Evolutionary conservation across 2,113 vertebrate species (phyloP).

Genomic region (Dromiciops gliroides): DNA sequence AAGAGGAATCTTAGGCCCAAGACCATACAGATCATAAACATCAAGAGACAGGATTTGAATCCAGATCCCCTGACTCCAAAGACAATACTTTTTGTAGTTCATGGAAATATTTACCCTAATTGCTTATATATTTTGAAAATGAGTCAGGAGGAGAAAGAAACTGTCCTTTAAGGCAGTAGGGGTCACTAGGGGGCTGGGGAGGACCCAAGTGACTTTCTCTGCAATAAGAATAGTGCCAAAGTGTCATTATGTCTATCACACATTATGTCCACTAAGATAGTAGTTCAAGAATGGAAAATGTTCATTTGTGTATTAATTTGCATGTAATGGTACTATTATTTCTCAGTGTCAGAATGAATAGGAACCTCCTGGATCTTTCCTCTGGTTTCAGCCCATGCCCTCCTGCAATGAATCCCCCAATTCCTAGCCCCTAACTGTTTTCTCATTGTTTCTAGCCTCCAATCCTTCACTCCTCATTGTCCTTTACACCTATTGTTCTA

Average conservation of each 20-base stretch:
- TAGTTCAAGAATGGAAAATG: background rate
- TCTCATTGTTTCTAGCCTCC: background rate
- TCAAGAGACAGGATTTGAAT: background rate
- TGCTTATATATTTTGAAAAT: background rate
- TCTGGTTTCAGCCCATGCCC: background rate
- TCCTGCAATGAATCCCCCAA: background rate
- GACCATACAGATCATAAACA: background rate
- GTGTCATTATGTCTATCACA: background rate
- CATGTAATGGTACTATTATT: background rate
- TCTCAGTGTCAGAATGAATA: background rate
- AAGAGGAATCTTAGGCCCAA: background rate
- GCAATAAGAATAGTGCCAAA: background rate
- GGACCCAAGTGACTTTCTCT: background rate
- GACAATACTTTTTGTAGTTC: background rate
- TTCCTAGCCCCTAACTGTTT: background rate
- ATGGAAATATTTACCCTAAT: background rate
- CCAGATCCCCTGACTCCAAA: background rate
- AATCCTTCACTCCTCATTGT: background rate
- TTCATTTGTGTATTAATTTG: background rate
- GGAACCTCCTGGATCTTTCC: background rate
- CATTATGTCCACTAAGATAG: background rate
- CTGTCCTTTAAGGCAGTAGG: background rate
- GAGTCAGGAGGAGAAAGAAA: conserved; percentile 4
- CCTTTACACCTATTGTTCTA: background rate
- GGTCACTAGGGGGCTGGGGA: background rate